Base-by-base conservation (phyloP, 2,888 invertebrate species). In the Oxyscelio sp. region DNA sequence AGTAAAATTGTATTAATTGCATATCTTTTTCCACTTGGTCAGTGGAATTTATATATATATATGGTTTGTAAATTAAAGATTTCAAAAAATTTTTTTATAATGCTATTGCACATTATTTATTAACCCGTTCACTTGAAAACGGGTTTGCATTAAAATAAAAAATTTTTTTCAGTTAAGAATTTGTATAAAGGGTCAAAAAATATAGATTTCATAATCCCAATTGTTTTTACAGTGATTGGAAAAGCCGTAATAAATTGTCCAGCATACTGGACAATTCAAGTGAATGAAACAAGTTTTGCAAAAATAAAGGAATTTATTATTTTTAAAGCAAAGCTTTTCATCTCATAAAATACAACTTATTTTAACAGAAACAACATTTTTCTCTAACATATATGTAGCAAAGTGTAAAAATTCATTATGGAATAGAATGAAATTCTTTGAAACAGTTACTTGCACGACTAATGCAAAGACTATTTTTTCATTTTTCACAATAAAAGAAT, bases 401-500 rank as follows among this genome's bases (percentile, higher is more conserved):
- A 52, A 52, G 22, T 52, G 24, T 50, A 48, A 22, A 52, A 52
- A 24, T 52, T 22, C 52, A 13, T 52, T 52, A 52, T 52, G 11
- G 22, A 52, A 52, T 24, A 52, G 52, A 52, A 52, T 56, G 27
- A 17, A 56, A 56, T 17, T 56, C 24, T 8, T 56, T 56, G 31
- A 17, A 56, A 56, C 54, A 56, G 31, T 56, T 56, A 56, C 54
- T 56, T 24, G 27, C 31, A 56, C 31, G 54, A 56, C 27, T 31
- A 56, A 31, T 56, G 31, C 54, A 56, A 27, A 56, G 24, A 54
- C 24, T 54, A 54, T 27, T 24, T 27, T 54, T 19, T n/a, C 52
- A 54, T 24, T 54, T 54, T 54, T 54, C 52, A 54, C 52, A 54
- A 54, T 24, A 27, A 56, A 56, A 27, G 31, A 56, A 56, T 31